phyloP scores from a whole-genome alignment of 2,113 vertebrate genomes.

The Galemys pyrenaicus region DNA sequence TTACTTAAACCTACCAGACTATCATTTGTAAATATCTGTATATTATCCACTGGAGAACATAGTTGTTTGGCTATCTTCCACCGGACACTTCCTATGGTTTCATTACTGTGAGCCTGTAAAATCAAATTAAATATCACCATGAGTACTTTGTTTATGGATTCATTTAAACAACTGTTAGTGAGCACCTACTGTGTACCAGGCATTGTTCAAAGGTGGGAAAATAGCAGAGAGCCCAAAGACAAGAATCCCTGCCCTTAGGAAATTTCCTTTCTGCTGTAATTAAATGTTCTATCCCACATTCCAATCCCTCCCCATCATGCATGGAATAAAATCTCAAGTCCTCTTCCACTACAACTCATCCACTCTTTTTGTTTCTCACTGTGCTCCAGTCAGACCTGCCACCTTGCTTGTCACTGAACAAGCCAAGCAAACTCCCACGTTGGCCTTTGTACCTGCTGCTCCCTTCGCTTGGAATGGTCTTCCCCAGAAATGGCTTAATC shows the following conservation, averaged over 20 bases:
- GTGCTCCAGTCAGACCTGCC: neutral
- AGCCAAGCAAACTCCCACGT: neutral
- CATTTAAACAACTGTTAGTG: neutral
- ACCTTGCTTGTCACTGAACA: neutral
- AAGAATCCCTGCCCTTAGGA: neutral
- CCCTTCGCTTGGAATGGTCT: neutral
- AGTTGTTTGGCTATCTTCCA: conserved; percentile 99
- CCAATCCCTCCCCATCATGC: neutral
- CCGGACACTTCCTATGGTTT: conserved; percentile 96
- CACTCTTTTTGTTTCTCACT: neutral
- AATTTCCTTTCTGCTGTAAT: neutral
- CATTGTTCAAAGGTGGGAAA: neutral
- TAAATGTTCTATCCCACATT: neutral
- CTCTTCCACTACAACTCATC: neutral
- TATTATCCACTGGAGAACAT: conserved; percentile 96
- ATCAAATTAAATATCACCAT: conserved; percentile 36
- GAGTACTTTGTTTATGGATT: neutral
- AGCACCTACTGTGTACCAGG: neutral
- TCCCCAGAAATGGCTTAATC: neutral
- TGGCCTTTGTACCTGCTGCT: neutral
- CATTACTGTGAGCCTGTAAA: conserved; percentile 97
- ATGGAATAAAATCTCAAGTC: neutral
- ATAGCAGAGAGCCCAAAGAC: neutral
- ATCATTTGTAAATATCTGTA: conserved; percentile 99
- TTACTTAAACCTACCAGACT: conserved; percentile 91